These are phyloP conservation scores for Habrosyne pyritoides DNA, from an alignment of 2,888 invertebrate genomes.

Conservation along the genomic window DNA sequence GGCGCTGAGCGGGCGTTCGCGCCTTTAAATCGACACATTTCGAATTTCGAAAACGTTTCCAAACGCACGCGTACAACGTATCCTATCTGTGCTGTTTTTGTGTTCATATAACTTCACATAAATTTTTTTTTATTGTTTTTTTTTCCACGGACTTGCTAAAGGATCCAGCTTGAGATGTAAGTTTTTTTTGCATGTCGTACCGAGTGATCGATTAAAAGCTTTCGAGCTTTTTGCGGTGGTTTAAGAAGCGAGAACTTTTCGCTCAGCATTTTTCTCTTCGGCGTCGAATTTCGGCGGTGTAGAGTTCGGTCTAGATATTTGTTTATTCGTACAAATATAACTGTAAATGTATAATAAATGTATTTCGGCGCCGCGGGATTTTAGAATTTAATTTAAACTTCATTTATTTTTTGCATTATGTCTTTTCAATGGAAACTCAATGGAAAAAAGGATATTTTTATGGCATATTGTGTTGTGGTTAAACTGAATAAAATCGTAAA, in stretches of 20 bases:
- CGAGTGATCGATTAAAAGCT: constrained; percentile 55
- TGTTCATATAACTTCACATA: constrained; percentile 53
- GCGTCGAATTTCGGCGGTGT: constrained; percentile 44
- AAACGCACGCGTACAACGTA: constrained; percentile 42
- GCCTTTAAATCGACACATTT: constrained; percentile 13
- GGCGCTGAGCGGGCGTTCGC: constrained; percentile 44
- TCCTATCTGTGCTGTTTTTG: constrained; percentile 42
- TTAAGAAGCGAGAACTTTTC: constrained; percentile 41
- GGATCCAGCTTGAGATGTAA: constrained; percentile 53
- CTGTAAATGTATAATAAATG: constrained; percentile 13
- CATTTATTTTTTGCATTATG: constrained; percentile 7
- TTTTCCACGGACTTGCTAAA: constrained; percentile 36
- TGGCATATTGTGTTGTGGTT: constrained; percentile 46
- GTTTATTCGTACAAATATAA: constrained; percentile 23
- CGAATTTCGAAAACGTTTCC: constrained; percentile 35
- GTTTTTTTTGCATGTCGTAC: constrained; percentile 43
- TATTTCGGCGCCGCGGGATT: not conserved
- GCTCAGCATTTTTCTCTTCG: constrained; percentile 34
- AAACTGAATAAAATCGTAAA: constrained; percentile 40
- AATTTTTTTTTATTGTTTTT: constrained; percentile 38
- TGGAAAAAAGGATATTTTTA: constrained; percentile 31
- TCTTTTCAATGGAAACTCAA: constrained; percentile 8
- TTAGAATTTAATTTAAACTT: not conserved
- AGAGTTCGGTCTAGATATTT: constrained; percentile 26
- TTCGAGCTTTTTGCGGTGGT: constrained; percentile 52